These are phyloP conservation scores for Urocynchramus pylzowi DNA, from an alignment of 2,113 vertebrate species.

Conservation along the genomic window DNA sequence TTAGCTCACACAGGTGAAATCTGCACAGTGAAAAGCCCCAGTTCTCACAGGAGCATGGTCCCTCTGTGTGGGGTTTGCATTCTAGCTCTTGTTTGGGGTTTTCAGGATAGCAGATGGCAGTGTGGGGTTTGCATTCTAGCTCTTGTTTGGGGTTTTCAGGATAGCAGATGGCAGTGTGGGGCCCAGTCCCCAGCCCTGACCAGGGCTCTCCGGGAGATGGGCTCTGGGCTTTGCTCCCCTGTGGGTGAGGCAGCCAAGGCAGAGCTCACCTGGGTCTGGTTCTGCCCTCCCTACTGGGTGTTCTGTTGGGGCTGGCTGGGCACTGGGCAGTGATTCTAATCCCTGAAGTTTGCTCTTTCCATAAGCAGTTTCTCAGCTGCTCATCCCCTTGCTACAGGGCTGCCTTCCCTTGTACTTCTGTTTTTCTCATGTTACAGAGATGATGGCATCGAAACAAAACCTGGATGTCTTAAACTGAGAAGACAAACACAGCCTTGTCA, in stretches of 20 bases:
- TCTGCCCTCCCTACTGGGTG: not conserved
- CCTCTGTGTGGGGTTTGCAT: not conserved
- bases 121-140: not conserved
- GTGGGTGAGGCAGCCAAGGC: not conserved
- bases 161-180: not conserved
- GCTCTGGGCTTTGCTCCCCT: not conserved
- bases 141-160: not conserved
- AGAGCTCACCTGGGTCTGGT: not conserved
- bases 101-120: not conserved
- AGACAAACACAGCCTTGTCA: not conserved
- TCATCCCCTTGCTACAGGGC: not conserved
- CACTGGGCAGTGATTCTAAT: not conserved
- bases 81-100: not conserved
- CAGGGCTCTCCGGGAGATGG: not conserved
- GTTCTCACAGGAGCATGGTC: rapidly evolving
- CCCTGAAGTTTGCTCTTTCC: not conserved
- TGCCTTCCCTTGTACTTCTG: not conserved
- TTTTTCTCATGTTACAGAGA: not conserved
- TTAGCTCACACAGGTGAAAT: not conserved
- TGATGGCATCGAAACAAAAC: not conserved
- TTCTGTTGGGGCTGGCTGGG: not conserved
- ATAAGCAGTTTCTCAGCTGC: not conserved
- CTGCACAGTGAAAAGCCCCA: not conserved
- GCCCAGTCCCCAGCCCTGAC: too few species aligned
- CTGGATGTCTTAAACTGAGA: not conserved